Percentiles rank a stretch among this genome's conserved stretches.
phyloP scores from a whole-genome alignment of 1,140 invertebrate genomes.

The Scaptomyza hsui region DNA sequence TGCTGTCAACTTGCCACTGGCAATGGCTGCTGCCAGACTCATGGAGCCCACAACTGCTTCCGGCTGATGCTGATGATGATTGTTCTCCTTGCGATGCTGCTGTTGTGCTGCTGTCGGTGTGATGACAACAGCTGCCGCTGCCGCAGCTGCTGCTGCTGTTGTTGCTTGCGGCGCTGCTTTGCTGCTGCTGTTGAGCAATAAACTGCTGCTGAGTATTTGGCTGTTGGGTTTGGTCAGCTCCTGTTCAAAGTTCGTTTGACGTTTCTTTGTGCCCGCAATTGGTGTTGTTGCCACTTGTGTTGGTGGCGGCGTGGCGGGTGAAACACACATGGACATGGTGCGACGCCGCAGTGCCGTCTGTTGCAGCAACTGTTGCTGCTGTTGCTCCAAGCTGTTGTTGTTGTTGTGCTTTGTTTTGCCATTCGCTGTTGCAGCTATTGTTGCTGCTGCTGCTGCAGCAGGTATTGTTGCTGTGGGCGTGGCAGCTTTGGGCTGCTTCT shows the following conservation, averaged over 20 bases:
- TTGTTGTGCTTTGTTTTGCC: conserved; percentile 14
- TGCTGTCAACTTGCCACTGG: conserved; percentile 58
- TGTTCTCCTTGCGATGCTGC: conserved; percentile 74
- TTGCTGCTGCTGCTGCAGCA: background rate
- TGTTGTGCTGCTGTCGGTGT: conserved; percentile 39
- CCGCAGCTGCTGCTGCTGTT: conserved; percentile 6
- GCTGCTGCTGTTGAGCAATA: conserved; percentile 68
- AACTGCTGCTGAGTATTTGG: conserved; percentile 71
- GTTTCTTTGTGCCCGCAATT: conserved; percentile 53
- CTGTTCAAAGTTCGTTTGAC: conserved; percentile 79
- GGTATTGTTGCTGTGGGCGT: conserved; percentile 4
- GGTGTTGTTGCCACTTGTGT: conserved; percentile 13
- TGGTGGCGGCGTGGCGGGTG: conserved; percentile 24
- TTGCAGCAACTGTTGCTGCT: conserved; percentile 39
- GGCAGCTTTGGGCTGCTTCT: conserved; percentile 37
- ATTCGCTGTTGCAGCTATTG: conserved; percentile 24
- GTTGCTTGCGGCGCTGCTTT: conserved; percentile 38
- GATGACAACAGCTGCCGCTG: background rate
- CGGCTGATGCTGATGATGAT: conserved; percentile 60
- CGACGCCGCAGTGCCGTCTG: conserved; percentile 58
- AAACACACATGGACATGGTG: conserved; percentile 65
- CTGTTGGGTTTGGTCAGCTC: conserved; percentile 75
- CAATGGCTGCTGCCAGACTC: conserved; percentile 66
- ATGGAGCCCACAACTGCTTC: conserved; percentile 28
- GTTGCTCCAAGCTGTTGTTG: conserved; percentile 15